phyloP scores from a whole-genome alignment of 2,797 vertebrate species.

The Chelmon rostratus region DNA sequence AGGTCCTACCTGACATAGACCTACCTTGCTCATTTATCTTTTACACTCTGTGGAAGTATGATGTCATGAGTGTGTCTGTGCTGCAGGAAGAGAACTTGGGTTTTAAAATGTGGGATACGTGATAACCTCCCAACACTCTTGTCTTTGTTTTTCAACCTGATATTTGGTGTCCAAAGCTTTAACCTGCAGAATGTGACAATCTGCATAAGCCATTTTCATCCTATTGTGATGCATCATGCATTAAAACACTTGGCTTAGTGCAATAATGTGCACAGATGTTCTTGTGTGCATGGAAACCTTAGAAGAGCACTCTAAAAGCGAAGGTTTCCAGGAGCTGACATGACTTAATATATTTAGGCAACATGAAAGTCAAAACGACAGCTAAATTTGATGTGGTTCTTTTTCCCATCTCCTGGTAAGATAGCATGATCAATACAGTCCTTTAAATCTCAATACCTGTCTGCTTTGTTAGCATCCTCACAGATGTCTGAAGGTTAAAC shows the following conservation, averaged over 20 bases:
- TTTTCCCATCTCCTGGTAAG: neutral
- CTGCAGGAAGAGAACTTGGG: constrained; percentile 5
- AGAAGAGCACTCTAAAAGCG: neutral
- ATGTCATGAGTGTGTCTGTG: no score
- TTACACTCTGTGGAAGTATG: neutral
- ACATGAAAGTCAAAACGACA: neutral
- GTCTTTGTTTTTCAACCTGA: constrained; percentile 5
- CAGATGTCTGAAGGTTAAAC: neutral
- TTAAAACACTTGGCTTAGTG: neutral
- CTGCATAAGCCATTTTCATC: constrained; percentile 10
- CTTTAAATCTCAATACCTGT: neutral
- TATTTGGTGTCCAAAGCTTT: neutral
- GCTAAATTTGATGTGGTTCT: neutral
- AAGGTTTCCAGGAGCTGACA: neutral
- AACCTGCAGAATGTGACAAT: neutral
- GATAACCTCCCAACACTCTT: neutral
- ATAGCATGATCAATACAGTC: neutral
- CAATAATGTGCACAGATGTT: neutral
- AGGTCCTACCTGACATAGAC: constrained; percentile 2
- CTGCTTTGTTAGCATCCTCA: neutral
- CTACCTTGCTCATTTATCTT: neutral
- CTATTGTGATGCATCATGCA: neutral
- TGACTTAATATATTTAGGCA: neutral
- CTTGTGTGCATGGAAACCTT: neutral
- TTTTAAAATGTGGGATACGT: neutral